Evolutionary conservation across 2,113 vertebrate species (phyloP).

Genomic region (Platysternon megacephalum): DNA sequence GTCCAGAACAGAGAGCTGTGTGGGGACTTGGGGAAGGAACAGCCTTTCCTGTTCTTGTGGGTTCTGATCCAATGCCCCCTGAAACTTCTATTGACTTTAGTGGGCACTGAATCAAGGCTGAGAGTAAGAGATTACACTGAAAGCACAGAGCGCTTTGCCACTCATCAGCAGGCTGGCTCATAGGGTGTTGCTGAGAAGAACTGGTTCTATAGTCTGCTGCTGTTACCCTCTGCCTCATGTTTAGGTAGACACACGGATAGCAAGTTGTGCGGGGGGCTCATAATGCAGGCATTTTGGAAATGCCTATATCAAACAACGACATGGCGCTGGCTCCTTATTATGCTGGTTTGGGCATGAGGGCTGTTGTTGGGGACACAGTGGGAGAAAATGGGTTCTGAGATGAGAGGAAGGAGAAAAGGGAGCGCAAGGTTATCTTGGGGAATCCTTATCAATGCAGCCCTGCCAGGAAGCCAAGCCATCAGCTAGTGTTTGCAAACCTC

Average conservation of each 20-base stretch:
- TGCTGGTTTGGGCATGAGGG: not conserved
- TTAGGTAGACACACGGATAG: not conserved
- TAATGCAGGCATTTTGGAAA: not conserved
- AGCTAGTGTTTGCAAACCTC: not conserved
- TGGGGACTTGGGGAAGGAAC: not conserved
- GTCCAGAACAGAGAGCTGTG: not conserved
- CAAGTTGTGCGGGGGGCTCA: not conserved
- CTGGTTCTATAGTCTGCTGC: not conserved
- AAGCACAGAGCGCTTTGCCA: too few species aligned
- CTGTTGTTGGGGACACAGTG: not conserved
- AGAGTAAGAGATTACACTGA: not conserved
- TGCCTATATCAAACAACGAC: too few species aligned
- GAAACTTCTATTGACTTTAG: not conserved
- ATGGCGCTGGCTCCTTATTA: constrained; percentile 7
- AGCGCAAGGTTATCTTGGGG: not conserved
- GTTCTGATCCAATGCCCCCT: not conserved
- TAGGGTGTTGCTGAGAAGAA: not conserved
- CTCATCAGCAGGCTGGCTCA: not conserved
- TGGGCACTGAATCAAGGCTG: not conserved
- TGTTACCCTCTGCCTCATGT: not conserved
- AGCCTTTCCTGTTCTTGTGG: not conserved
- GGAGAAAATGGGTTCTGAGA: constrained; percentile 19
- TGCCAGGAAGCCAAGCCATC: constrained; percentile 1
- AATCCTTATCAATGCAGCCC: not conserved
- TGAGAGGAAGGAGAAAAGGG: not conserved